phyloP scores from a whole-genome alignment of 2,797 vertebrate genomes.

The Scarus forsteni region DNA sequence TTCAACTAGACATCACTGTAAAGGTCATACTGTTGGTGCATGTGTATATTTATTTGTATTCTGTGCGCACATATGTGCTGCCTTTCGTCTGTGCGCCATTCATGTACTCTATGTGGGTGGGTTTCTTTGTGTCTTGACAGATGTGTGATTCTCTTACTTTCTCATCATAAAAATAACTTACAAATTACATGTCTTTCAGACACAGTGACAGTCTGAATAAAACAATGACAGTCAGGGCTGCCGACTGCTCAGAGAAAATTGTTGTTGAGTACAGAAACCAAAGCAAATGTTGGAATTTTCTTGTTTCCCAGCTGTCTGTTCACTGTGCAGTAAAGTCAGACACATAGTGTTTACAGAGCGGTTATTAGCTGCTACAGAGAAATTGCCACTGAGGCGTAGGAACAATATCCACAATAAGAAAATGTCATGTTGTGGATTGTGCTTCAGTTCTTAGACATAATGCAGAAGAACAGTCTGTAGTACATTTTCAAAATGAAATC shows the following conservation, averaged over 20 bases:
- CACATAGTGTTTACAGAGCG: conserved; percentile 36
- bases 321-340: conserved; percentile 21
- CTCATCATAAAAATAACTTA: conserved; percentile 28
- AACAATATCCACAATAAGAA: conserved; percentile 13
- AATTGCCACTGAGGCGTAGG: neutral
- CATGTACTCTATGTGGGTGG: neutral
- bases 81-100: neutral
- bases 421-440: neutral
- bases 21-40: neutral
- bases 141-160: conserved; percentile 11
- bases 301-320: conserved; percentile 49
- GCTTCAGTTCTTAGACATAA: neutral
- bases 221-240: neutral
- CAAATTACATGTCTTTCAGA: neutral
- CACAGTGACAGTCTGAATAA: conserved; percentile 14
- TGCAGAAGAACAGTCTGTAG: neutral
- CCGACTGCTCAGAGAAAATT: conserved; percentile 1
- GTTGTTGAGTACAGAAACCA: conserved; percentile 6
- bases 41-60: neutral
- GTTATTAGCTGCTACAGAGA: conserved; percentile 30
- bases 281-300: conserved; percentile 14
- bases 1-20: neutral
- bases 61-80: neutral
- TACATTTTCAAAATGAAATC: neutral
- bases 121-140: neutral